Evolutionary conservation across 1,140 invertebrate genomes (phyloP).

Genomic region (Dendroctonus ponderosae): DNA sequence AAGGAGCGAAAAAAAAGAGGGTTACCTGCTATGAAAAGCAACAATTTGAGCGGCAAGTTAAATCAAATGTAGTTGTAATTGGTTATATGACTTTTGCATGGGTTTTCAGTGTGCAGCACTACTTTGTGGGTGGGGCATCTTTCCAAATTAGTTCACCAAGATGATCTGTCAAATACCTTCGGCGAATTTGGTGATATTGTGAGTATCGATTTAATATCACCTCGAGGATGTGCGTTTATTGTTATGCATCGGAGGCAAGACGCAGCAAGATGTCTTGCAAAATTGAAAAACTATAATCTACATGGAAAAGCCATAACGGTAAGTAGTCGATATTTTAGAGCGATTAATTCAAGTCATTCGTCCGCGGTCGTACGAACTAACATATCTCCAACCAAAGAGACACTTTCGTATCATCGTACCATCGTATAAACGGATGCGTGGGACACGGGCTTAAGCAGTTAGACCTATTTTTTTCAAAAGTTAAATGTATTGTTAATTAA

Average conservation of each 20-base stretch:
- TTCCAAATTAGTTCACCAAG: constrained; percentile 89
- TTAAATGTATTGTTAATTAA: neutral
- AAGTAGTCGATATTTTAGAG: constrained; percentile 43
- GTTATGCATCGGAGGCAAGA: constrained; percentile 93
- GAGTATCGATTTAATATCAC: constrained; percentile 91
- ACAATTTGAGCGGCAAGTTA: constrained; percentile 75
- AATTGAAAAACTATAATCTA: constrained; percentile 85
- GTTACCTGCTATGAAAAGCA: constrained; percentile 81
- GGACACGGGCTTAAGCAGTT: no score
- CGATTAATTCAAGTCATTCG: no score
- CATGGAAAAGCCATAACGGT: constrained; percentile 90
- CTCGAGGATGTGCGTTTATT: constrained; percentile 95
- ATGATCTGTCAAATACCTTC: constrained; percentile 90
- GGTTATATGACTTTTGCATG: constrained; percentile 3
- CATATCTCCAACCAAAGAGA: no score
- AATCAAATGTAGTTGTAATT: neutral
- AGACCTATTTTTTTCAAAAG: neutral
- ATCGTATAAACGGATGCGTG: no score
- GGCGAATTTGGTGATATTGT: constrained; percentile 89
- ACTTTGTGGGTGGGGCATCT: constrained; percentile 98
- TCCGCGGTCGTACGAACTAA: no score
- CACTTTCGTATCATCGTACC: no score
- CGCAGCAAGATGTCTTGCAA: constrained; percentile 79
- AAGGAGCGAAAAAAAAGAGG: constrained; percentile 83
- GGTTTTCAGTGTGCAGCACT: constrained; percentile 82